phyloP scores from a whole-genome alignment of 2,113 vertebrate species.

The Chauna torquata region DNA sequence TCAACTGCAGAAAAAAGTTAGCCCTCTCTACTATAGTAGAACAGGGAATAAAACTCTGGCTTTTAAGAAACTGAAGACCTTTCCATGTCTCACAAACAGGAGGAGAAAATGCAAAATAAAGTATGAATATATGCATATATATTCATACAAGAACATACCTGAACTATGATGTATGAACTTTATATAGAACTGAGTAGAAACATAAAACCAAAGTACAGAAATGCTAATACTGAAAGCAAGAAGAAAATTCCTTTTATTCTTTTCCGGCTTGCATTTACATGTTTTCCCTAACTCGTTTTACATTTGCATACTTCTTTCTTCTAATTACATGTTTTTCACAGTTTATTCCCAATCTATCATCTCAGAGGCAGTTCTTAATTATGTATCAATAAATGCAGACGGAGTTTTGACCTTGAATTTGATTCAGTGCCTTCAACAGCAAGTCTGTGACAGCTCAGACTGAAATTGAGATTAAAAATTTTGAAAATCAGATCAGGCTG shows the following conservation, averaged over 20 bases:
- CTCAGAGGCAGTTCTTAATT: not conserved
- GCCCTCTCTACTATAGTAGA: not conserved
- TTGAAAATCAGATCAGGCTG: not conserved
- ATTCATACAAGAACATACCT: not conserved
- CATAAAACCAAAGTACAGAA: not conserved
- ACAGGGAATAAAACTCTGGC: not conserved
- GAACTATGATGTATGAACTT: not conserved
- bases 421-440: not conserved
- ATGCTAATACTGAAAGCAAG: not conserved
- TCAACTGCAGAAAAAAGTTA: not conserved
- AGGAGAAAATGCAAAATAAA: not conserved
- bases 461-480: not conserved
- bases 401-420: not conserved
- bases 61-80: not conserved
- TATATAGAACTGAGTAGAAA: not conserved
- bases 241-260: not conserved
- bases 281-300: not conserved
- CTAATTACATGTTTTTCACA: not conserved
- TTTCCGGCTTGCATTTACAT: not conserved
- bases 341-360: not conserved
- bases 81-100: not conserved
- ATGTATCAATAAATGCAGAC: not conserved
- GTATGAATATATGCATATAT: not conserved
- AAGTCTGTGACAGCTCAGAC: not conserved
- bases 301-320: not conserved